Evolutionary conservation across 2,113 vertebrate genomes (phyloP), one percentile per base, ranked within the genome.

Genomic region (Phoenicopterus ruber): DNA sequence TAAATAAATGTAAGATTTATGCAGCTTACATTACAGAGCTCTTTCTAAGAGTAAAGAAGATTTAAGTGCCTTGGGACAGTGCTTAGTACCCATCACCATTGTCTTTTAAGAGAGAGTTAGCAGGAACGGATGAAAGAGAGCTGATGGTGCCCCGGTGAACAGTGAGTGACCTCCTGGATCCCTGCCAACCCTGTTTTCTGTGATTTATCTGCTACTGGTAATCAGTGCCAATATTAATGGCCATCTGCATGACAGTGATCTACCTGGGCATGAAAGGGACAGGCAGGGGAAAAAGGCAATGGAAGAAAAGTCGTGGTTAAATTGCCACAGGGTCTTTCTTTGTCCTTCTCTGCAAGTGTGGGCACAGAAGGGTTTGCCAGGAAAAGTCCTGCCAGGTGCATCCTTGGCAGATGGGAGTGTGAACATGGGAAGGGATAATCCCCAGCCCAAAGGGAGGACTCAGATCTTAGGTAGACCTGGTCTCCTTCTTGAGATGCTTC

Each of bases 71-170:
- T 54, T 65, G 38, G 9, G 24, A 80, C 38, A n/a, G 19, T 49
- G 31, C 19, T 63, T 58, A 49, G 36, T 31, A 54, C 7, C 49
- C 38, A 28, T 22, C 49, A n/a, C 19, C 0, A 1, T 8, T 2
- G 9, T 24, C 28, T 83, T 78, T 73, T n/a, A 63, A 72, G 29
- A 67, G 36, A 7, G 5, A 78, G n/a, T 52, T 54, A 63, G 49
- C 20, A 54, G 42, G 25, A 44, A 79, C 14, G 19, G 59, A 15
- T 40, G 49, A 52, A 57, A 78, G 36, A 34, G 32, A 50, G n/a
- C 14, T 38, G 52, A 40, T 46, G 73, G 28, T 84, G 38, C 28
- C 54, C 73, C 66, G 34, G 16, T 21, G 11, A 32, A 34, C 21
- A 65, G 25, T 11, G 20, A 36, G 49, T 7, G 74, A 62, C 50